Conservation (phyloP, 2,888 invertebrate species). For the Acanthosepion esculentum region DNA sequence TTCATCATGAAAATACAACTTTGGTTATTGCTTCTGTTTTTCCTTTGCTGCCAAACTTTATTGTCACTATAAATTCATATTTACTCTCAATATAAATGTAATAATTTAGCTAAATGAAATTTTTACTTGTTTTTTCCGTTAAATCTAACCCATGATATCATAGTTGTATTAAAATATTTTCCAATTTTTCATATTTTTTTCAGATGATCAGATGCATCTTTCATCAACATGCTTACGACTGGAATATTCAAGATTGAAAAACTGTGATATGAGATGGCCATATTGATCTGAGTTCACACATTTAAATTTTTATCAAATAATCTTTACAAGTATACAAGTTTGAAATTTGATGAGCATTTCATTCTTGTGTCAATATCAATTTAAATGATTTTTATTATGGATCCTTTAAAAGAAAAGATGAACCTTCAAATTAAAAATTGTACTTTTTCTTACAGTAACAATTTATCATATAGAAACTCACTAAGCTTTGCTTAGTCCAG, state of each 20-base stretch:
- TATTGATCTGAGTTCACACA: too few relatives aligned
- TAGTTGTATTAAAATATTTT: background rate
- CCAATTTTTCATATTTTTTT: background rate
- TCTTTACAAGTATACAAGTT: too few relatives aligned
- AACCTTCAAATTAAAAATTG: too few relatives aligned
- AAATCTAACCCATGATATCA: background rate
- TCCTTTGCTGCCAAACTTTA: too few relatives aligned
- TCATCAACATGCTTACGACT: background rate
- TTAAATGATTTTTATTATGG: background rate
- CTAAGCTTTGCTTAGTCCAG: too few relatives aligned
- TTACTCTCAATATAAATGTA: background rate
- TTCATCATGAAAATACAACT: too few relatives aligned
- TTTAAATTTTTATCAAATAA: too few relatives aligned
- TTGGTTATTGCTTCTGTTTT: too few relatives aligned
- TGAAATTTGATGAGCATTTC: background rate
- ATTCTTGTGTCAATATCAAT: background rate
- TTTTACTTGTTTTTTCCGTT: background rate
- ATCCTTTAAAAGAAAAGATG: background rate
- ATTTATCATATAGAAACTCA: too few relatives aligned
- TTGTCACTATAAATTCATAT: too few relatives aligned
- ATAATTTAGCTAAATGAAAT: background rate
- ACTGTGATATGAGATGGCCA: background rate
- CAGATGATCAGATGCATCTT: background rate
- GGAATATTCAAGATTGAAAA: background rate
- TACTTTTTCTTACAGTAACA: background rate